phyloP scores from a whole-genome alignment of 2,113 vertebrate genomes.

The Xyrauchen texanus region DNA sequence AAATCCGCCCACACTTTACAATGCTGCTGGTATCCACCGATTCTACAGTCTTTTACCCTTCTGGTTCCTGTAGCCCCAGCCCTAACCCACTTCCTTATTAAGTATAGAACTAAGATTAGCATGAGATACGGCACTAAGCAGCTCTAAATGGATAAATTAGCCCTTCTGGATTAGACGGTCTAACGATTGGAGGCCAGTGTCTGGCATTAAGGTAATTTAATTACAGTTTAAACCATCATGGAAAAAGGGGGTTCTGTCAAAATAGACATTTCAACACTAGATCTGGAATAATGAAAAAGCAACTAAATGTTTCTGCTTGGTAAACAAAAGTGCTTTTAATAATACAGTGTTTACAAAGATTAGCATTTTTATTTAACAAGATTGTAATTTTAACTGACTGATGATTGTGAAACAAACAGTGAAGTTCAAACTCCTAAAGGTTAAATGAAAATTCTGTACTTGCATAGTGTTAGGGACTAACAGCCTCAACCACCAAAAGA shows the following conservation, averaged over 20 bases:
- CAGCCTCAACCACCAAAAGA: too few species aligned
- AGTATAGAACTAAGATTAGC: conserved; percentile 47
- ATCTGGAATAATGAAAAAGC: too few species aligned
- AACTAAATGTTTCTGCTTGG: too few species aligned
- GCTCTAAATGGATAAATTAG: conserved; percentile 38
- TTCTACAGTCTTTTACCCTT: neutral
- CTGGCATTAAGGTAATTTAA: conserved; percentile 3
- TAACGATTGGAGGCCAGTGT: conserved; percentile 3
- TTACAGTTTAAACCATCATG: conserved; percentile 11
- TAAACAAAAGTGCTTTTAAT: too few species aligned
- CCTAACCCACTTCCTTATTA: conserved; percentile 26
- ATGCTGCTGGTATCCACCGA: neutral
- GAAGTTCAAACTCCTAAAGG: too few species aligned
- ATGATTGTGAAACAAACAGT: too few species aligned
- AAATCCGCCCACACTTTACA: neutral
- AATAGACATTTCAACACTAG: too few species aligned
- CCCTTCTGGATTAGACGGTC: conserved; percentile 33
- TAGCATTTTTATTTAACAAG: too few species aligned
- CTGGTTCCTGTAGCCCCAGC: neutral
- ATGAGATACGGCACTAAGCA: conserved; percentile 50
- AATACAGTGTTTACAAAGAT: too few species aligned
- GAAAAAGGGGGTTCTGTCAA: neutral
- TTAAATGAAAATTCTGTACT: too few species aligned
- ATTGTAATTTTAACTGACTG: too few species aligned
- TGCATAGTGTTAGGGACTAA: too few species aligned